Conservation (phyloP, 2,797 vertebrate genomes). For the Phrynocephalus forsythii region DNA sequence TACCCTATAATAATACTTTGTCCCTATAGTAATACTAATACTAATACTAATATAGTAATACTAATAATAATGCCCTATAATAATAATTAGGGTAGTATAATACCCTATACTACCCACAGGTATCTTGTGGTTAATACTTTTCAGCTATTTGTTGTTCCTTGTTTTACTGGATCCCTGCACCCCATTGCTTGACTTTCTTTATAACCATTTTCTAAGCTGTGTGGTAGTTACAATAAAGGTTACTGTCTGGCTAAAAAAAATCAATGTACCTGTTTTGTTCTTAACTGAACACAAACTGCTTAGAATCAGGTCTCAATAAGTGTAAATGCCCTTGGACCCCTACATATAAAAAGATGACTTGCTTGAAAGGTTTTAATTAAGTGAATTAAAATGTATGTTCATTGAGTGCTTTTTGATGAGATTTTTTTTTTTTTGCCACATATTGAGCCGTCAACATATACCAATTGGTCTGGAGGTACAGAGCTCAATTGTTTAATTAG, state of each 20-base stretch:
- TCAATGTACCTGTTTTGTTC: background rate
- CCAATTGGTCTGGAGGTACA: too few relatives aligned
- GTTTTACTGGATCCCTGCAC: background rate
- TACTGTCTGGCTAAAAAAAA: background rate
- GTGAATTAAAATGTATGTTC: background rate
- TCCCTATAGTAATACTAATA: too few relatives aligned
- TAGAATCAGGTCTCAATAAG: background rate
- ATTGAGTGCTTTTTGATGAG: too few relatives aligned
- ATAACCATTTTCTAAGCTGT: background rate
- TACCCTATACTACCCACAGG: background rate
- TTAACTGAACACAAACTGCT: background rate
- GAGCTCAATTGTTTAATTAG: background rate
- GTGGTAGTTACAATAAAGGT: background rate
- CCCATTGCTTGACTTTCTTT: background rate
- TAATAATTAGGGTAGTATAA: too few relatives aligned
- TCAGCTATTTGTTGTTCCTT: background rate
- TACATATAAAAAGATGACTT: background rate
- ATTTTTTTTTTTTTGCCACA: too few relatives aligned
- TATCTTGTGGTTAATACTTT: background rate
- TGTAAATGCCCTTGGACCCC: background rate
- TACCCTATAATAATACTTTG: too few relatives aligned
- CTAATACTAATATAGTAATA: too few relatives aligned
- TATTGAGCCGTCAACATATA: too few relatives aligned
- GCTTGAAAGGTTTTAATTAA: background rate
- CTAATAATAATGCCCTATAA: too few relatives aligned